Conservation (phyloP, 2,888 invertebrate genomes). For the Platynereis dumerilii region DNA sequence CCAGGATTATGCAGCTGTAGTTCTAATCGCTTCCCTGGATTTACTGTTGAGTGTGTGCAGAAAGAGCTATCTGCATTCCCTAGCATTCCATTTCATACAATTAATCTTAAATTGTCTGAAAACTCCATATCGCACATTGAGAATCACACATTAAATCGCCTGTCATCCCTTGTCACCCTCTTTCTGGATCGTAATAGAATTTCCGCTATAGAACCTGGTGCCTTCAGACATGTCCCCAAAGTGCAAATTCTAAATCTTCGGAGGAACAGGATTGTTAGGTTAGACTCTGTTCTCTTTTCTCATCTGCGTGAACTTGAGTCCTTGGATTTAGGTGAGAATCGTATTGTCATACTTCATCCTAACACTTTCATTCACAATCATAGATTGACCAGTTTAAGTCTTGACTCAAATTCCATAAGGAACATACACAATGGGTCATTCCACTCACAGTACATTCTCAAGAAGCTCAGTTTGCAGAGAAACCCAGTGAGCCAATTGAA, state of each 20-base stretch:
- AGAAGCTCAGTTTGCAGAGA: constrained; percentile 1
- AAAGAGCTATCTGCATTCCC: constrained; percentile 4
- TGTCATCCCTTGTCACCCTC: neutral
- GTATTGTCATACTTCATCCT: constrained; percentile 2
- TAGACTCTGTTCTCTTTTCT: neutral
- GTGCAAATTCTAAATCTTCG: constrained; percentile 12
- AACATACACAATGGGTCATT: neutral
- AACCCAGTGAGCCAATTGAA: constrained; percentile 4
- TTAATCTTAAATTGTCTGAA: constrained; percentile 5
- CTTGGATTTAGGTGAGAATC: constrained; percentile 10
- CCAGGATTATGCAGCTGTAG: too few relatives aligned
- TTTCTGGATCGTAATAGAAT: constrained; percentile 12
- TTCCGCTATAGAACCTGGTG: neutral
- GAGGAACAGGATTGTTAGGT: neutral
- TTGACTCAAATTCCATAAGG: constrained; percentile 7
- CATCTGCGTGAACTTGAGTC: neutral
- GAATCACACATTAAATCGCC: constrained; percentile 1
- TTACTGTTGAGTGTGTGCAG: constrained; percentile 4
- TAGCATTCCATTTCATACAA: neutral
- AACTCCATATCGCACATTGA: constrained; percentile 7
- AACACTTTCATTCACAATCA: neutral
- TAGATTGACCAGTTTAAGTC: neutral
- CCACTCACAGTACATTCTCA: neutral
- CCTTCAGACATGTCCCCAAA: neutral
- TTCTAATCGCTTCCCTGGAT: too few relatives aligned